Conservation (phyloP, 2,797 vertebrate genomes). For the Phyllotis vaccarum region DNA sequence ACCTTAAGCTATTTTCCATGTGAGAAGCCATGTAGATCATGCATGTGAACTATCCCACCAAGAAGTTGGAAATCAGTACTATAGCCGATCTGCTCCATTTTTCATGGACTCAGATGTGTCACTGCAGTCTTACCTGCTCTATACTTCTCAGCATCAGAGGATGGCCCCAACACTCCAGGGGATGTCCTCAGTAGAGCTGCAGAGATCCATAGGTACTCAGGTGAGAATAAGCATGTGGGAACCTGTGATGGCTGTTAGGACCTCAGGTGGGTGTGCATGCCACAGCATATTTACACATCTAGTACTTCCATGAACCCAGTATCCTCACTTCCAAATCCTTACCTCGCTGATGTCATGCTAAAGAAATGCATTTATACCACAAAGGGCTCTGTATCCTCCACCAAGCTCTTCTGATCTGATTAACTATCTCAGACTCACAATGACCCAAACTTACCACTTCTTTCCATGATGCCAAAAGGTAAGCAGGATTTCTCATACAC, state of each 20-base stretch:
- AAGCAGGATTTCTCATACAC: background rate
- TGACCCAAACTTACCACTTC: background rate
- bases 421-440: background rate
- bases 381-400: background rate
- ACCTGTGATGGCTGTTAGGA: background rate
- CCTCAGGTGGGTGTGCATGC: background rate
- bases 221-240: background rate
- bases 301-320: background rate
- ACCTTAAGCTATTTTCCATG: background rate
- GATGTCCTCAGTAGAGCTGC: background rate
- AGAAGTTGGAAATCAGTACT: background rate
- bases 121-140: background rate
- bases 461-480: background rate
- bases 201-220: background rate
- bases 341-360: background rate
- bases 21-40: background rate
- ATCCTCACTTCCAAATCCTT: background rate
- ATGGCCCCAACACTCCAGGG: background rate
- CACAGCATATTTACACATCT: rapidly evolving
- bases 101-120: rapidly evolving
- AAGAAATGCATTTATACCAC: background rate
- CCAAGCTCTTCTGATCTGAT: background rate
- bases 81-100: background rate
- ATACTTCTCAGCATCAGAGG: background rate
- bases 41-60: background rate